A percentile compares a stretch with the other conserved stretches of the same genome.
Evolutionary conservation across 2,113 vertebrate species (phyloP).

Genomic region (Perca flavescens): DNA sequence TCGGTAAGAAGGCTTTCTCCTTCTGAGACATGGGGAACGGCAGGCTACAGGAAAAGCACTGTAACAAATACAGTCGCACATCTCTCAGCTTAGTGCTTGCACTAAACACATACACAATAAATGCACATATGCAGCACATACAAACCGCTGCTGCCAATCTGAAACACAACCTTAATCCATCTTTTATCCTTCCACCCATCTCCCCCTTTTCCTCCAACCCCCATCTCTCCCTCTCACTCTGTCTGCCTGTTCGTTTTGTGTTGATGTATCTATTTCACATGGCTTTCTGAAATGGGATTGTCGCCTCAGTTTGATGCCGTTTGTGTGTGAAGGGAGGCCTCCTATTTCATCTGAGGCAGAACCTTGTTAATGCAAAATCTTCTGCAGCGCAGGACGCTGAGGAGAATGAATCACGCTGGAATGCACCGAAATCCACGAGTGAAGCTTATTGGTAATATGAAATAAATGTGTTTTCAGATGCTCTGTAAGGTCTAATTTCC

Average conservation of each 20-base stretch:
- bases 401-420: slow-evolving; percentile 26
- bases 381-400: slow-evolving; percentile 8
- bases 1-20: slow-evolving; percentile 61
- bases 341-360: slow-evolving; percentile 32
- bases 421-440: background rate
- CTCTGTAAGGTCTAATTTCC: slow-evolving; percentile 15
- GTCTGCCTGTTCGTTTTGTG: slow-evolving; percentile 29
- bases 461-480: slow-evolving; percentile 25
- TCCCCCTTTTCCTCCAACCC: slow-evolving; percentile 47
- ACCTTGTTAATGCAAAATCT: slow-evolving; percentile 29
- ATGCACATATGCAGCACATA: slow-evolving; percentile 52
- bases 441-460: slow-evolving; percentile 29
- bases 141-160: slow-evolving; percentile 70
- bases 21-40: slow-evolving; percentile 54
- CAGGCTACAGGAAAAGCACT: slow-evolving; percentile 55
- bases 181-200: slow-evolving; percentile 74
- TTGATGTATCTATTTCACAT: slow-evolving; percentile 46
- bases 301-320: slow-evolving; percentile 24
- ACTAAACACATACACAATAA: slow-evolving; percentile 47
- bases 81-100: slow-evolving; percentile 66
- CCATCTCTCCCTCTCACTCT: background rate
- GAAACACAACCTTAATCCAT: slow-evolving; percentile 75
- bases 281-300: slow-evolving; percentile 51
- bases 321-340: slow-evolving; percentile 26
- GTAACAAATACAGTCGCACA: slow-evolving; percentile 62